Evolutionary conservation across 2,797 vertebrate species (phyloP).

Genomic region (Coregonus ussuriensis): DNA sequence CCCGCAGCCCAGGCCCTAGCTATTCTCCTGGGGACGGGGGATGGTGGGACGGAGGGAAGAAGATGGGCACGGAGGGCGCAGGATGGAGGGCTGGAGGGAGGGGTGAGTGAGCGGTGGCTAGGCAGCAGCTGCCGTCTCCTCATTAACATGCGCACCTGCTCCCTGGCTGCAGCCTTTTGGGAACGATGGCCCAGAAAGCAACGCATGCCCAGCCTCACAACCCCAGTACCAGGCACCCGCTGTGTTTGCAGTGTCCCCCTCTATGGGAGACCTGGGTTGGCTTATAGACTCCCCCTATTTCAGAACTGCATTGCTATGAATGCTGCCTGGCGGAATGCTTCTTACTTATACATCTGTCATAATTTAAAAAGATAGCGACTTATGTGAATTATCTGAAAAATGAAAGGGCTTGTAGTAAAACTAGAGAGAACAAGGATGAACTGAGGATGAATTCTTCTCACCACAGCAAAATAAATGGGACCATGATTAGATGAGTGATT

Average conservation of each 20-base stretch:
- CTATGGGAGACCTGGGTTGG: slow-evolving; percentile 18
- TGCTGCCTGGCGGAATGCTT: slow-evolving; percentile 16
- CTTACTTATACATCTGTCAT: slow-evolving; percentile 1
- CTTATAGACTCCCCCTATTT: slow-evolving; percentile 21
- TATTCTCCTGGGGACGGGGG: slow-evolving; percentile 32
- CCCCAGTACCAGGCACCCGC: slow-evolving; percentile 63
- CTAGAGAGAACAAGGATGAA: background rate
- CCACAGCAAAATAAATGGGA: background rate
- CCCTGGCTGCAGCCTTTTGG: slow-evolving; percentile 64
- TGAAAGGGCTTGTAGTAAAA: background rate
- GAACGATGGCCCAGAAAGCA: slow-evolving; percentile 51
- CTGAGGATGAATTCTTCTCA: background rate
- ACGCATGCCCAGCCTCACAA: slow-evolving; percentile 68
- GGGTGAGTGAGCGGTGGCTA: slow-evolving; percentile 49
- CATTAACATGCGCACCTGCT: slow-evolving; percentile 95
- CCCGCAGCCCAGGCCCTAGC: background rate
- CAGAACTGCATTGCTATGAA: background rate
- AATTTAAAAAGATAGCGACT: background rate
- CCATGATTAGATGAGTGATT: background rate
- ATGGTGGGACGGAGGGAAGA: slow-evolving; percentile 26
- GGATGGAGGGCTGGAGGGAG: background rate
- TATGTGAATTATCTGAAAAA: background rate
- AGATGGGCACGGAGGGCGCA: slow-evolving; percentile 57
- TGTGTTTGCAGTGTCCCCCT: slow-evolving; percentile 44
- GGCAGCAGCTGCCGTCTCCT: slow-evolving; percentile 85